Conservation (phyloP, 2,113 vertebrate genomes). For the Zootoca vivipara region DNA sequence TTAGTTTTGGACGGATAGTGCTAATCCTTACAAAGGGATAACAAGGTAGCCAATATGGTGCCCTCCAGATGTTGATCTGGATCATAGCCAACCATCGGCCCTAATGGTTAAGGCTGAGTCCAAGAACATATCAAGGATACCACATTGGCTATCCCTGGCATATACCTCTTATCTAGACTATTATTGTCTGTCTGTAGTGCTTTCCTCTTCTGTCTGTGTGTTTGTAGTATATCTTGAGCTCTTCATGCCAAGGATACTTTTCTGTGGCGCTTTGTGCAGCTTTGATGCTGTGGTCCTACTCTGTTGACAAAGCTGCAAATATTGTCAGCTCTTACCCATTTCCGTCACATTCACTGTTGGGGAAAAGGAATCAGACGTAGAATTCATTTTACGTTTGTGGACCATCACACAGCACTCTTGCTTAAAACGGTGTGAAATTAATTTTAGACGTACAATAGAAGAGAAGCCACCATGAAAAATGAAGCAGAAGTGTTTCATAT, state of each 20-base stretch:
- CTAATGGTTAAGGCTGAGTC: background rate
- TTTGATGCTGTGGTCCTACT: background rate
- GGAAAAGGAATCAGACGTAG: slow-evolving; percentile 2
- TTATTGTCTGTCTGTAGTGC: background rate
- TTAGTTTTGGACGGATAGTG: background rate
- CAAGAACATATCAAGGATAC: background rate
- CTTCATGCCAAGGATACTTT: background rate
- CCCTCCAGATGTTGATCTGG: background rate
- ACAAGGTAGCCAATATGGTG: background rate
- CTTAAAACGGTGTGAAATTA: slow-evolving; percentile 40
- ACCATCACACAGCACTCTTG: slow-evolving; percentile 16
- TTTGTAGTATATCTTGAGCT: background rate
- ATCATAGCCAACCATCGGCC: background rate
- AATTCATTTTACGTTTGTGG: slow-evolving; percentile 33
- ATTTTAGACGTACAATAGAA: slow-evolving; percentile 19
- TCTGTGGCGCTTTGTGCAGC: background rate
- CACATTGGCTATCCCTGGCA: too few species aligned
- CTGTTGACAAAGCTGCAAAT: background rate
- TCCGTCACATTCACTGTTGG: slow-evolving; percentile 1
- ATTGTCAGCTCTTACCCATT: slow-evolving; percentile 1
- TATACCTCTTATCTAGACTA: background rate
- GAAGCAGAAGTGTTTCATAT: slow-evolving; percentile 5
- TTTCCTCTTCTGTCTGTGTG: background rate
- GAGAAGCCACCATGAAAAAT: slow-evolving; percentile 18
- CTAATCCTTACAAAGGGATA: background rate